Conservation (phyloP, 2,797 vertebrate genomes). For the Threskiornis aethiopicus region DNA sequence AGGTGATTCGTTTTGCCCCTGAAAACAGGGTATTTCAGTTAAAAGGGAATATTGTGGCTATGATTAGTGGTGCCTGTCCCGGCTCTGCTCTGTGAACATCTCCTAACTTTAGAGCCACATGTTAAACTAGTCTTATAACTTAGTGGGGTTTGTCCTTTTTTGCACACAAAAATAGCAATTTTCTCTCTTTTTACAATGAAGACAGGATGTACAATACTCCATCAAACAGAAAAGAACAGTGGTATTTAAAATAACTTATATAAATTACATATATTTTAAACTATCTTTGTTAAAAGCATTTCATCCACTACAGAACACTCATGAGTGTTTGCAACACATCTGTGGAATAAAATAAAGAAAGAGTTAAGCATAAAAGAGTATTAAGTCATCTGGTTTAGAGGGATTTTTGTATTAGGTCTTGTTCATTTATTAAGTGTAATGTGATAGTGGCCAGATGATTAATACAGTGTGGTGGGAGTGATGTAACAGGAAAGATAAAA, state of each 20-base stretch:
- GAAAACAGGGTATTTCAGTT: not conserved
- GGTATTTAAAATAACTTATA: not conserved
- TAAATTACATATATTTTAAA: slow-evolving; percentile 21
- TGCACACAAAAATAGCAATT: not conserved
- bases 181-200: not conserved
- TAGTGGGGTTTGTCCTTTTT: not conserved
- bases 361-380: slow-evolving; percentile 34
- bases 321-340: slow-evolving; percentile 36
- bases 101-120: not conserved
- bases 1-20: not conserved
- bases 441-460: slow-evolving; percentile 66
- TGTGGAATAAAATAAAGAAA: slow-evolving; percentile 25
- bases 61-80: not conserved
- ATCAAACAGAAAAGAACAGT: not conserved
- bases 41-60: not conserved
- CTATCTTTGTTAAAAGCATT: slow-evolving; percentile 24
- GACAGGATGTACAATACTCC: not conserved
- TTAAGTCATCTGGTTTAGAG: slow-evolving; percentile 64
- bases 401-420: slow-evolving; percentile 61
- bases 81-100: not conserved
- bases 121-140: not conserved
- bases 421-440: slow-evolving; percentile 66
- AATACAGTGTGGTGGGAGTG: slow-evolving; percentile 53
- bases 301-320: slow-evolving; percentile 15
- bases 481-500: slow-evolving; percentile 66